Evolutionary conservation across 2,113 vertebrate species (phyloP), one percentile per base, ranked within the genome.

Genomic region (Xiphias gladius): DNA sequence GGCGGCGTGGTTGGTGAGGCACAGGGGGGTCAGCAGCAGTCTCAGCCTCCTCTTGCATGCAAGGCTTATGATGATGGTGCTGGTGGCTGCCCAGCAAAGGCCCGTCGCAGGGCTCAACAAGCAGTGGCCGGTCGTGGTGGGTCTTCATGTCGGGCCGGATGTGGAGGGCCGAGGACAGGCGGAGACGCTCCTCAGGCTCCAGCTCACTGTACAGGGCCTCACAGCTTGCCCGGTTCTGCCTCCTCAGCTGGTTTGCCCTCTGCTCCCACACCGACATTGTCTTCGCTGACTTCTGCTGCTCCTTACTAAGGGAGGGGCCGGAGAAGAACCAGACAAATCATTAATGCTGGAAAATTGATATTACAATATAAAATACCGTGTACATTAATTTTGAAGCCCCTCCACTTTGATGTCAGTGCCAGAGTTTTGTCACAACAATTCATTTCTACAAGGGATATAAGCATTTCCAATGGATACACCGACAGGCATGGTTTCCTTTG

Each of bases 261-360:
- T 98, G 97, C 90, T 99, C 98, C 98, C 98, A 99, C 20, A 99
- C 96, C 0, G 98, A 99, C 92, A 97, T 97, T 1, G 96, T 94
- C 92, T 98, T 98, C 90, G 96, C 82, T 1, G 98, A 95, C 77
- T 95, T 97, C 88, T 97, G 97, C 94, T 97, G 98, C 86, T 96
- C 95, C 92, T 97, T 98, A 94, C 97, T 99, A 81, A 5, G 17
- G 57, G 39, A 68, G 13, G 46, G 32, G n/a, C n/a, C n/a, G 39
- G 28, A 82, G 16, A 77, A n/a, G 22, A 83, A 76, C 0, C 17
- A 69, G 16, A 74, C n/a, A 63, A 22, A 78, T 75, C 66, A 77
- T 26, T 57, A 82, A 1, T 13, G 66, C 8, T 17, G 0, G 4
- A 50, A 68, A 19, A 58, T 24, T 55, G 9, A 58, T 63, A 24